phyloP scores from a whole-genome alignment of 2,888 invertebrate genomes.

The Dromius quadrimaculatus region DNA sequence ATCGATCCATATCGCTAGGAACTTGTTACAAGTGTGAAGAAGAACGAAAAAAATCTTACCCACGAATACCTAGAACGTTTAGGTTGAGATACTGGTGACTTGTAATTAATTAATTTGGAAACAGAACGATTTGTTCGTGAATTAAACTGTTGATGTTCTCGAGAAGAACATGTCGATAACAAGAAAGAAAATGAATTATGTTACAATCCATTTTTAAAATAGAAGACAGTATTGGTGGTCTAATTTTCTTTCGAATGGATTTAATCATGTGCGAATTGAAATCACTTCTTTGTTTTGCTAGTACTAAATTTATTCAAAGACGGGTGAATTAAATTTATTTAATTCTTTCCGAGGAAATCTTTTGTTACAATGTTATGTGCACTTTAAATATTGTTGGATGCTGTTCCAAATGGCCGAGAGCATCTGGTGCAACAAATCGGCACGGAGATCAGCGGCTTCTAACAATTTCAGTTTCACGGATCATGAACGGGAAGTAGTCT shows the following conservation, averaged over 20 bases:
- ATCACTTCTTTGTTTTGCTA: too few species aligned
- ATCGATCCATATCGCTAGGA: constrained; percentile 7
- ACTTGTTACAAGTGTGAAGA: constrained; percentile 9
- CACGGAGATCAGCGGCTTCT: background rate
- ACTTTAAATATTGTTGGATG: too few species aligned
- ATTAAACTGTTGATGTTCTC: background rate
- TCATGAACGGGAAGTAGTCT: background rate
- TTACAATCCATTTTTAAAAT: too few species aligned
- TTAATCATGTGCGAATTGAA: too few species aligned
- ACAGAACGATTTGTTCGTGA: background rate
- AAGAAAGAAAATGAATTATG: background rate
- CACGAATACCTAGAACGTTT: background rate
- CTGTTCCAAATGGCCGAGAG: background rate
- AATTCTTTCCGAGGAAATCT: too few species aligned
- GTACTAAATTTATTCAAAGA: too few species aligned
- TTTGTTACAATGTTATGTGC: too few species aligned
- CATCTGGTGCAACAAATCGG: background rate
- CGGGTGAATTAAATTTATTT: too few species aligned
- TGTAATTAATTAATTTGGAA: constrained; percentile 8
- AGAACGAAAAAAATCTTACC: constrained; percentile 4
- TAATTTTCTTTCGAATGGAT: too few species aligned
- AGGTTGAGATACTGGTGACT: background rate
- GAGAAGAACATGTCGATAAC: background rate
- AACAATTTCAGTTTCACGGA: background rate
- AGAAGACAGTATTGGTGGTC: too few species aligned